Evolutionary conservation across 2,113 vertebrate genomes (phyloP).

Genomic region (Gorsachius goisagi): DNA sequence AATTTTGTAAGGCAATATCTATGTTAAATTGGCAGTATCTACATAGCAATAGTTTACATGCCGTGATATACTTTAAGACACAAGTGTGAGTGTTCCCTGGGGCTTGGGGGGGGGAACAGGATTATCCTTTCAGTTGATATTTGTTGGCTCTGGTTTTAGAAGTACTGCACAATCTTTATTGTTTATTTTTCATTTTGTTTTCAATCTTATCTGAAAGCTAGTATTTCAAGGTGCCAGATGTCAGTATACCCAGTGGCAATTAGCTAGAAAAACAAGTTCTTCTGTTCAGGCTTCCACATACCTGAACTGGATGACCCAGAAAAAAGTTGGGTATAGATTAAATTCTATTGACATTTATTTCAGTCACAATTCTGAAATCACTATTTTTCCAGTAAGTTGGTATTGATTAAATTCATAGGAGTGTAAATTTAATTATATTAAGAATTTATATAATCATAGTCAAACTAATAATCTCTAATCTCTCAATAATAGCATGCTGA

Average conservation of each 20-base stretch:
- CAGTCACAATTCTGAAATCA: neutral
- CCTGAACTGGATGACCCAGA: neutral
- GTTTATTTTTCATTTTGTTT: slow-evolving; percentile 1
- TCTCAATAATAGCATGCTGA: neutral
- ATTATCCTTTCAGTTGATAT: neutral
- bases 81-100: accelerated
- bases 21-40: neutral
- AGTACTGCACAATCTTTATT: neutral
- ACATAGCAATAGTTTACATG: neutral
- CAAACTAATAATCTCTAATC: neutral
- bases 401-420: neutral
- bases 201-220: neutral
- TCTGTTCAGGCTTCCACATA: neutral
- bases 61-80: neutral
- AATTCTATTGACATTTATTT: neutral
- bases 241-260: neutral
- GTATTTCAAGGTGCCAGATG: neutral
- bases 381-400: neutral
- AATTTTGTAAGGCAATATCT: neutral
- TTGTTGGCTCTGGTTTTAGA: neutral
- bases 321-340: neutral
- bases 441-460: neutral
- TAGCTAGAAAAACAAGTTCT: neutral
- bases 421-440: neutral
- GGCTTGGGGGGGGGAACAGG: neutral